phyloP scores from a whole-genome alignment of 1,140 invertebrate genomes.

The Scylla paramamosain region DNA sequence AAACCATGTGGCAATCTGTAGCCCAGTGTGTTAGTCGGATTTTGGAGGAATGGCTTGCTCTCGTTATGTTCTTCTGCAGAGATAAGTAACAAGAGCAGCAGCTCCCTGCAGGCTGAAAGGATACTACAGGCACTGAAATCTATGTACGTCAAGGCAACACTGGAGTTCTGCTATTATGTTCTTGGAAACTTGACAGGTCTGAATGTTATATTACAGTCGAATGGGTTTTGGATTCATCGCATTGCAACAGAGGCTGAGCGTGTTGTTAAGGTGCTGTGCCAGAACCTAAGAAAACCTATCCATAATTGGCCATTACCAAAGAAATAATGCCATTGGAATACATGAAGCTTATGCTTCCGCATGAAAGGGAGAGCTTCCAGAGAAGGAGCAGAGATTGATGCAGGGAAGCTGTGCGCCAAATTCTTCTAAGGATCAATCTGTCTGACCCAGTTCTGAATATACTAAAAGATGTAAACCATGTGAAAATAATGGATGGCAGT shows the following conservation, averaged over 20 bases:
- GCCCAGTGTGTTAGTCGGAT: too few relatives aligned
- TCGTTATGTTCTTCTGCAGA: too few relatives aligned
- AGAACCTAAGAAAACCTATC: background rate
- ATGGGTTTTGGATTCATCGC: slow-evolving; percentile 27
- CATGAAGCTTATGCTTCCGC: background rate
- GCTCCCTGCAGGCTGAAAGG: too few relatives aligned
- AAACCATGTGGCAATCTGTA: too few relatives aligned
- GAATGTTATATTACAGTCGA: slow-evolving; percentile 44
- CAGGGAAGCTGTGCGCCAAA: slow-evolving; percentile 25
- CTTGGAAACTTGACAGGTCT: slow-evolving; percentile 38
- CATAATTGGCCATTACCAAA: background rate
- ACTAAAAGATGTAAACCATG: slow-evolving; percentile 47
- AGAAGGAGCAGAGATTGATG: slow-evolving; percentile 48
- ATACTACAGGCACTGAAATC: too few relatives aligned
- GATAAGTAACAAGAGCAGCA: too few relatives aligned
- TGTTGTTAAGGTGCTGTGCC: slow-evolving; percentile 24
- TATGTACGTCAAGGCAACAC: too few relatives aligned
- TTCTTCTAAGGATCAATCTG: slow-evolving; percentile 35
- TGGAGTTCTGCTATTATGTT: slow-evolving; percentile 4
- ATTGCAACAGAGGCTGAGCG: slow-evolving; percentile 4
- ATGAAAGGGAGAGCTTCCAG: slow-evolving; percentile 37
- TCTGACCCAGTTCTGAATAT: background rate
- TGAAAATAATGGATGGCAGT: background rate
- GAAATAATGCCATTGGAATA: too few relatives aligned
- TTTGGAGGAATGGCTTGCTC: too few relatives aligned